Base-by-base conservation (phyloP, 1,140 invertebrate genomes). In the Phenacoccus solenopsis region DNA sequence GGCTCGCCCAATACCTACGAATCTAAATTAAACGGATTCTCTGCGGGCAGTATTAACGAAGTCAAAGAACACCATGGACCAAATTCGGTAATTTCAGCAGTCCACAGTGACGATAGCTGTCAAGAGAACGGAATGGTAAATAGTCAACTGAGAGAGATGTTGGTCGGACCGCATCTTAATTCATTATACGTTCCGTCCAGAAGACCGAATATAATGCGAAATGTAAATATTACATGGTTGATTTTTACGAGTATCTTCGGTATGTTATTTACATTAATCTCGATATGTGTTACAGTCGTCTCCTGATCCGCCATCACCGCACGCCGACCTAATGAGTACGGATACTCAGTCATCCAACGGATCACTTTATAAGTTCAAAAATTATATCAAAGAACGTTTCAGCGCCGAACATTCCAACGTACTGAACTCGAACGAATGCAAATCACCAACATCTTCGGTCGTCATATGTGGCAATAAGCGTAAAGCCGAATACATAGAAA, bases 341-440 rank as follows among this genome's bases (percentile, higher is more conserved):
- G 77, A 78, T 35, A 80, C 81, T 67, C 81, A 84, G 72, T 83
- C 77, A 71, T 75, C 80, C 27, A 81, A 83, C 83, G 64, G 71
- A 25, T 73, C 73, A 0, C 57, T 73, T 32, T 96, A 96, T 81
- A 96, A 97, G 80, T 96, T 95, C 80, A 97, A 97, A 80, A 95
- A 91, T 74, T 92, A 90, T 73, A 96, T 97, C 71, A 94, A 95
- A 73, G 87, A 94, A 76, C 82, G 93, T 61, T 96, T 96, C 75
- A 80, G 71, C 67, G 72, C 71, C 16, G 73, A 73, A n/a, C 61
- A 49, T 28, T 16, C 38, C 38, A 70, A 35, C n/a, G n/a, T 49
- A 25, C 1, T 56, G 24, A 70, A 9, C 5, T 21, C 20, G 10
- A 70, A 27, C 13, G 27, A 70, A 49, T 3, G 16, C 16, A 25